Evolutionary conservation across 2,113 vertebrate species (phyloP).

Genomic region (Mellivora capensis): DNA sequence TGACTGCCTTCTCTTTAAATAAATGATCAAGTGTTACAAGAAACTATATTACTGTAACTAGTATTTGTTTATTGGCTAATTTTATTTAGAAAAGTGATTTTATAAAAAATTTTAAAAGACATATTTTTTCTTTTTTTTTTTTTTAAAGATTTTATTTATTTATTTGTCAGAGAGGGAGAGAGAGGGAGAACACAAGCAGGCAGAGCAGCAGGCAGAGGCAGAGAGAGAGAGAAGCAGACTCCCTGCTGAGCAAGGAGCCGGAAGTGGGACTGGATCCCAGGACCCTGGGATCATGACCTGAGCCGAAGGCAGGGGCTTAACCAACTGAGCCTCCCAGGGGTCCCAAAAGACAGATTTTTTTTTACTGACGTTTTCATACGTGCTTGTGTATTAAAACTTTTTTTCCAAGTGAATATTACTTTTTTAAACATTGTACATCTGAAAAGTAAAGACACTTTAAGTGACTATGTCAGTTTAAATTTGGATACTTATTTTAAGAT

Average conservation of each 20-base stretch:
- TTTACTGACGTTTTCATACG: conserved; percentile 13
- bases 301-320: too few species aligned
- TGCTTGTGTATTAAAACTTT: not conserved
- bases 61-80: not conserved
- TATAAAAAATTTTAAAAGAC: conserved; percentile 37
- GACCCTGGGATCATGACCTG: too few species aligned
- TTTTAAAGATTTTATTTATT: too few species aligned
- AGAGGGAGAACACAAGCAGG: too few species aligned
- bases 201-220: too few species aligned
- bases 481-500: not conserved
- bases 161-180: too few species aligned
- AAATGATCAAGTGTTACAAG: conserved; percentile 17
- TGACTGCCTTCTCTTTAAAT: not conserved
- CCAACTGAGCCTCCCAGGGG: too few species aligned
- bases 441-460: conserved; percentile 12
- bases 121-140: too few species aligned
- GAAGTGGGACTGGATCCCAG: too few species aligned
- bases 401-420: not conserved
- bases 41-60: conserved; percentile 18
- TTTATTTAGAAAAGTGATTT: conserved; percentile 51
- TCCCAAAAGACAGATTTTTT: conserved; percentile 3
- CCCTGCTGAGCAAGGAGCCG: too few species aligned
- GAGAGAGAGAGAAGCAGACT: too few species aligned
- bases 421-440: conserved; percentile 15
- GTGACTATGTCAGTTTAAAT: not conserved